Evolutionary conservation across 2,888 invertebrate species (phyloP), one percentile per base, ranked within the genome.

Genomic region (Brachypalpus laphriformis): DNA sequence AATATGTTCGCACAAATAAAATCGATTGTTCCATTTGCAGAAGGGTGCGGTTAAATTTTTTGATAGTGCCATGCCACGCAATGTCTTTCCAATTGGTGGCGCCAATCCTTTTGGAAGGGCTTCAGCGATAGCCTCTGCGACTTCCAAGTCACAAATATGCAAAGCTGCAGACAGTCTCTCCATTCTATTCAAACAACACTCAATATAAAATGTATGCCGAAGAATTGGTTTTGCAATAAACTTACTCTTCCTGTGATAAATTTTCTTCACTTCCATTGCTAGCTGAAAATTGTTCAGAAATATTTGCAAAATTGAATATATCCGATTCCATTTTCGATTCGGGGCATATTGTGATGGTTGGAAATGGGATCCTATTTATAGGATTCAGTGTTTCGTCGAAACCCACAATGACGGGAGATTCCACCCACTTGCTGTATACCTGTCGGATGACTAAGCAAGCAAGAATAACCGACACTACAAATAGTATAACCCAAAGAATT

Each of bases 351-450:
- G 91, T 91, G 2, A 91, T 89, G 0, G 91, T 91, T 9, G 91
- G 91, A 87, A 91, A 91, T 8, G 91, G 91, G 74, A 91, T 90
- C 77, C 89, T 89, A 61, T 90, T 89, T 18, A 91, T 90, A 0
- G 91, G 91, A 22, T 91, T 90, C 14, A 91, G 68, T 0, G 91
- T 90, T 87, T 91, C 91, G 34, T 91, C 91, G 9, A 91, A 91
- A 11, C 90, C 90, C 49, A 91, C 75, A 20, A 91, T 90, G 0
- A 91, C 91, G 0, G 91, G 91, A 0, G 91, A 88, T 4, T 89
- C 89, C 81, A 89, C 87, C 91, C 91, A 91, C 56, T 90, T 91
- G 0, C 89, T 57, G 56, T 90, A 89, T 0, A 91, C 90, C 40
- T 89, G 89, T 88, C 90, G 89, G 51, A 91, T 91, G 2, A 91